Evolutionary conservation across 1,140 invertebrate genomes (phyloP).

Genomic region (Polypedilum pembai): DNA sequence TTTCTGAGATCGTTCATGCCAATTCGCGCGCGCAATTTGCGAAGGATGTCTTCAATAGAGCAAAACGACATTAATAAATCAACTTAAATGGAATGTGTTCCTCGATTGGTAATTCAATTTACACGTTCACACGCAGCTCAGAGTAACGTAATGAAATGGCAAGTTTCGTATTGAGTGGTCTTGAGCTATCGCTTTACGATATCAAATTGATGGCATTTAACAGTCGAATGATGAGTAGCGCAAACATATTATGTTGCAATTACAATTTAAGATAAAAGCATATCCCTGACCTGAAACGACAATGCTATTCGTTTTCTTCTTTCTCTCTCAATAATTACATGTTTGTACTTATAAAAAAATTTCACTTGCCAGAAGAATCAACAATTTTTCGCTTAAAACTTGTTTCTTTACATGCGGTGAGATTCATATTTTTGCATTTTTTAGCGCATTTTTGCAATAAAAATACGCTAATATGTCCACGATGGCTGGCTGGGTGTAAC

Average conservation of each 20-base stretch:
- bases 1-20: background rate
- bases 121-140: background rate
- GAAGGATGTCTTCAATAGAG: constrained; percentile 10
- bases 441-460: too few relatives aligned
- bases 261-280: background rate
- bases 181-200: background rate
- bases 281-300: background rate
- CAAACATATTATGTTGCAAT: constrained; percentile 1
- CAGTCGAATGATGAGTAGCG: background rate
- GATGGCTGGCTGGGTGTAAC: too few relatives aligned
- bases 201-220: constrained; percentile 12
- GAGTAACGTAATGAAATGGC: background rate
- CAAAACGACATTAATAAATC: constrained; percentile 18
- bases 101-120: constrained; percentile 12
- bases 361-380: background rate
- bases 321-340: too few relatives aligned
- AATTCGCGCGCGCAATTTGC: background rate
- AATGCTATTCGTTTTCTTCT: too few relatives aligned
- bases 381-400: background rate
- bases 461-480: too few relatives aligned
- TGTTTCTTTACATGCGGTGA: background rate
- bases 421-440: background rate
- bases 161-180: background rate
- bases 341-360: background rate
- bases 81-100: background rate